Conservation (phyloP, 1,140 invertebrate genomes). For the Patella vulgata region DNA sequence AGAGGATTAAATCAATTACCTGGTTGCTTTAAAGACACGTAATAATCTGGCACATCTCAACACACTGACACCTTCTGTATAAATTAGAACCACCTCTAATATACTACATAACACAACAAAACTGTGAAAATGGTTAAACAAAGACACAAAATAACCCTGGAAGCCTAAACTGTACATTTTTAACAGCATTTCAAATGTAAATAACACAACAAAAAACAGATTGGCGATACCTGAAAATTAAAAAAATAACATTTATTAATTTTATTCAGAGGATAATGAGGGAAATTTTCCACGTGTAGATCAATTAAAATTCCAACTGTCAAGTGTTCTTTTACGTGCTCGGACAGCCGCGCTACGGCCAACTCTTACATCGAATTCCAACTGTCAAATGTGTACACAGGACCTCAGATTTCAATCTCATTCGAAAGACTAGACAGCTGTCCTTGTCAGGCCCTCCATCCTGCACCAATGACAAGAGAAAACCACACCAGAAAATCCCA, state of each 20-base stretch:
- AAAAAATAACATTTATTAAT: slow-evolving; percentile 53
- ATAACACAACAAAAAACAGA: slow-evolving; percentile 96
- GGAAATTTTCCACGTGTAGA: too few relatives aligned
- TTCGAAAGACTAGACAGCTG: too few relatives aligned
- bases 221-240: slow-evolving; percentile 76
- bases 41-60: slow-evolving; percentile 73
- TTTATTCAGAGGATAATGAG: too few relatives aligned
- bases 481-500: too few relatives aligned
- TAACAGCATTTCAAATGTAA: slow-evolving; percentile 98
- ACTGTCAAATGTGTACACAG: too few relatives aligned
- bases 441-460: too few relatives aligned
- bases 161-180: slow-evolving; percentile 99
- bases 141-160: slow-evolving; percentile 71
- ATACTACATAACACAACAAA: slow-evolving; percentile 74
- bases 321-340: too few relatives aligned
- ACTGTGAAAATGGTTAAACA: slow-evolving; percentile 76
- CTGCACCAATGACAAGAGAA: too few relatives aligned
- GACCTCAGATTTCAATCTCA: too few relatives aligned
- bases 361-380: too few relatives aligned
- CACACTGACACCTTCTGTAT: slow-evolving; percentile 71
- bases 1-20: too few relatives aligned
- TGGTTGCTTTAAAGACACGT: slow-evolving; percentile 74
- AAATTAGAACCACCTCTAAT: slow-evolving; percentile 71
- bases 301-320: slow-evolving; percentile 1
- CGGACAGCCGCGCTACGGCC: too few relatives aligned